Evolutionary conservation across 1,140 invertebrate genomes (phyloP).

Genomic region (Drosophila varians): DNA sequence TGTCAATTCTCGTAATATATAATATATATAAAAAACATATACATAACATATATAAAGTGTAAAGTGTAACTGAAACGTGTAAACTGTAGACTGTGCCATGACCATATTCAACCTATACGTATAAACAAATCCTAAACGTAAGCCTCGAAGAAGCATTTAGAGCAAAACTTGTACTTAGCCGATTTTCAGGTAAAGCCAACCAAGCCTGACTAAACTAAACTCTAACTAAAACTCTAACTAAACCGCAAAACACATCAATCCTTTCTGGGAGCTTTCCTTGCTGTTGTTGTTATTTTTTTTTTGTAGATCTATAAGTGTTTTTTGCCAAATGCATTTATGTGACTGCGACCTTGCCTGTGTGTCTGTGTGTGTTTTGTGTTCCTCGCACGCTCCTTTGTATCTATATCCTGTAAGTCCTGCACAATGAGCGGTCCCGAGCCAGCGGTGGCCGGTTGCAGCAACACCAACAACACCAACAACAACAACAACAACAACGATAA

Average conservation of each 20-base stretch:
- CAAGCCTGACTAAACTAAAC: neutral
- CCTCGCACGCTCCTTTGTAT: conserved; percentile 10
- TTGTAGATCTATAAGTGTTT: conserved; percentile 33
- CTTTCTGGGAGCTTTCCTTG: conserved; percentile 38
- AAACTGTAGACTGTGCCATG: conserved; percentile 72
- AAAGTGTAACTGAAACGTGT: conserved; percentile 69
- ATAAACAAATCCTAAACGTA: conserved; percentile 11
- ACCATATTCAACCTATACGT: conserved; percentile 31
- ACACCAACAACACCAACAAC: conserved; percentile 5
- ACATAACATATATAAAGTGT: conserved; percentile 3
- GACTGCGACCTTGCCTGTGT: conserved; percentile 18
- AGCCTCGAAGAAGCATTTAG: conserved; percentile 42
- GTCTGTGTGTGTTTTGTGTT: conserved; percentile 27
- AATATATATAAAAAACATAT: neutral
- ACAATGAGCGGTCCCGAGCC: conserved; percentile 14
- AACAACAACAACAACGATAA: conserved; percentile 18
- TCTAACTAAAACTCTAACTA: neutral
- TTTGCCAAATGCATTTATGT: conserved; percentile 32
- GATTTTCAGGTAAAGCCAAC: conserved; percentile 55
- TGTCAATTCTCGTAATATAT: conserved; percentile 44
- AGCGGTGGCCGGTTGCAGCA: conserved; percentile 13
- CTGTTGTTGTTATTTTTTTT: neutral
- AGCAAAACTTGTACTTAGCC: conserved; percentile 5
- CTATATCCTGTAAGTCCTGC: conserved; percentile 2
- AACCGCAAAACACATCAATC: conserved; percentile 26